phyloP scores from a whole-genome alignment of 2,113 vertebrate species.

The Amazona guildingii region DNA sequence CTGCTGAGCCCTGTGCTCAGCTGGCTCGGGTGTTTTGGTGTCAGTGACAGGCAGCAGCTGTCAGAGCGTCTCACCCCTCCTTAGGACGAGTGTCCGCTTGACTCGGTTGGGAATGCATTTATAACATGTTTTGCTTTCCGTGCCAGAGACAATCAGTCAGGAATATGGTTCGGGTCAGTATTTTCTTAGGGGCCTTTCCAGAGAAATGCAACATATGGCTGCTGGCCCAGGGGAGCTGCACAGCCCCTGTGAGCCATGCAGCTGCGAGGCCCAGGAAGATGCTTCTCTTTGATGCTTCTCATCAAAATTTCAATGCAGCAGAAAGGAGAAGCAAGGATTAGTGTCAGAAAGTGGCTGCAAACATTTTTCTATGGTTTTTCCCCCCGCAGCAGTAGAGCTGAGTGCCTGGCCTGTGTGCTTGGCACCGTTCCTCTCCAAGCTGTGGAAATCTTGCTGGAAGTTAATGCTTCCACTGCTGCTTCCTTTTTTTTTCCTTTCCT shows the following conservation, averaged over 20 bases:
- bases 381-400: not conserved
- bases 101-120: not conserved
- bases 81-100: not conserved
- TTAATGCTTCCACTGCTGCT: not conserved
- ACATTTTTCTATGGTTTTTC: not conserved
- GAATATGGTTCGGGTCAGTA: not conserved
- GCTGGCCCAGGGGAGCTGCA: not conserved
- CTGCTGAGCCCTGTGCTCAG: rapidly evolving
- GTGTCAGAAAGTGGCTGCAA: not conserved
- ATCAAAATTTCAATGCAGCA: not conserved
- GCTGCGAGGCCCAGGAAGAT: not conserved
- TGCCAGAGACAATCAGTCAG: not conserved
- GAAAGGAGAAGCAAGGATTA: not conserved
- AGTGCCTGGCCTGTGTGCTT: not conserved
- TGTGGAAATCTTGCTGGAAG: not conserved
- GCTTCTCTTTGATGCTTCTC: not conserved
- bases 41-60: conserved; percentile 24
- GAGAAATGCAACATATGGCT: not conserved
- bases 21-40: not conserved
- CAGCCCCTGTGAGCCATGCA: not conserved
- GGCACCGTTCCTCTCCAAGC: not conserved
- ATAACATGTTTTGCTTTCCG: not conserved
- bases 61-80: not conserved
- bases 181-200: conserved; percentile 14
- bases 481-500: not conserved